Conservation (phyloP, 1,140 invertebrate genomes). For the Drosophila suzukii region DNA sequence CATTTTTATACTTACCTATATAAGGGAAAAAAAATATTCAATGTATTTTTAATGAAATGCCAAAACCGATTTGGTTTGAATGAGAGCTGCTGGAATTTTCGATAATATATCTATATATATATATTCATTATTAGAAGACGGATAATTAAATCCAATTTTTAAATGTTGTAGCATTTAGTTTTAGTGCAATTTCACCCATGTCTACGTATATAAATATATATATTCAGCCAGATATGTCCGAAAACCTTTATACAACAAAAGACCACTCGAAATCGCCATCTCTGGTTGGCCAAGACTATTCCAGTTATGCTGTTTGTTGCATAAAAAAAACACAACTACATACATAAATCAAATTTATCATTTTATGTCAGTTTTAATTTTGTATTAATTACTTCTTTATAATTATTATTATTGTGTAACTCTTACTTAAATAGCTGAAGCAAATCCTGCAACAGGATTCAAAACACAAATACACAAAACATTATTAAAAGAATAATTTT, state of each 20-base stretch:
- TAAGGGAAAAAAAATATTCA: slow-evolving; percentile 28
- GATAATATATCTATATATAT: slow-evolving; percentile 39
- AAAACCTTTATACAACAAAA: slow-evolving; percentile 55
- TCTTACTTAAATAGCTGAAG: slow-evolving; percentile 78
- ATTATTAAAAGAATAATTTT: slow-evolving; percentile 23
- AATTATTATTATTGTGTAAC: slow-evolving; percentile 39
- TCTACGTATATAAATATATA: slow-evolving; percentile 46
- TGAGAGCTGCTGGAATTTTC: slow-evolving; percentile 70
- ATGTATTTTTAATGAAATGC: slow-evolving; percentile 67
- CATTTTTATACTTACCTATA: slow-evolving; percentile 57
- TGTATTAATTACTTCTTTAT: slow-evolving; percentile 53
- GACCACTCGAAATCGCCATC: slow-evolving; percentile 61
- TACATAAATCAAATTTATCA: slow-evolving; percentile 78
- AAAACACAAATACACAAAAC: slow-evolving; percentile 55
- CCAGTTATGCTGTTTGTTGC: slow-evolving; percentile 81
- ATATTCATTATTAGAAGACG: slow-evolving; percentile 29
- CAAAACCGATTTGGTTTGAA: slow-evolving; percentile 66
- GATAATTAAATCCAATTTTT: slow-evolving; percentile 62
- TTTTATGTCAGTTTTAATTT: slow-evolving; percentile 54
- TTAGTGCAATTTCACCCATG: slow-evolving; percentile 80
- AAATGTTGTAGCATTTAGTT: slow-evolving; percentile 83
- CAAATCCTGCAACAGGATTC: slow-evolving; percentile 81
- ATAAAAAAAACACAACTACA: slow-evolving; percentile 64
- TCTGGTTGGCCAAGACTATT: slow-evolving; percentile 64
- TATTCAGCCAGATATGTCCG: slow-evolving; percentile 23